Conservation (phyloP, 2,113 vertebrate genomes). For the Pangasianodon gigas region DNA sequence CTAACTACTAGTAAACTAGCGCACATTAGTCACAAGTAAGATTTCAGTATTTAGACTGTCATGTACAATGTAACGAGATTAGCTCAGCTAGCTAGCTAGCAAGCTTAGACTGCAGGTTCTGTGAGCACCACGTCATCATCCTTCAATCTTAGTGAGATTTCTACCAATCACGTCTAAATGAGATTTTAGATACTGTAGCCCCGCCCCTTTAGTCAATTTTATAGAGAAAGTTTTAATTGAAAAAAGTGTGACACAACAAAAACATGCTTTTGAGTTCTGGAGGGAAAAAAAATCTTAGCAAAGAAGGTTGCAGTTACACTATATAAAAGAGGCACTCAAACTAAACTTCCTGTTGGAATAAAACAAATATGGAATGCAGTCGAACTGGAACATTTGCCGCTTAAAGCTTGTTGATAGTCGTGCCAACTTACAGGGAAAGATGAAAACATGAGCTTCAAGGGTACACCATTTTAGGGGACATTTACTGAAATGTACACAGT, state of each 20-base stretch:
- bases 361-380: conserved; percentile 34
- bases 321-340: background rate
- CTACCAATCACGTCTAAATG: too few species aligned
- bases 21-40: background rate
- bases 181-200: background rate
- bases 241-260: background rate
- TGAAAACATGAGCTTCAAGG: background rate
- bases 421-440: background rate
- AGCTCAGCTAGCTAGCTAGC: background rate
- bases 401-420: background rate
- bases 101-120: background rate
- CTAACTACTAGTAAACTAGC: background rate
- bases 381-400: conserved; percentile 12
- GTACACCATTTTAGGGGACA: background rate
- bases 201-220: background rate
- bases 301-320: background rate
- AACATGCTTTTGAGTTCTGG: background rate
- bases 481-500: conserved; percentile 5
- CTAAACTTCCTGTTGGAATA: background rate
- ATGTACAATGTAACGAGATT: background rate
- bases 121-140: background rate
- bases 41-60: background rate
- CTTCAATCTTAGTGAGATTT: background rate
- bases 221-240: background rate
- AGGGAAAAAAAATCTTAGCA: background rate